A percentile compares a stretch with the other conserved stretches of the same genome.
phyloP scores from a whole-genome alignment of 2,113 vertebrate species.

The Nesoenas mayeri region DNA sequence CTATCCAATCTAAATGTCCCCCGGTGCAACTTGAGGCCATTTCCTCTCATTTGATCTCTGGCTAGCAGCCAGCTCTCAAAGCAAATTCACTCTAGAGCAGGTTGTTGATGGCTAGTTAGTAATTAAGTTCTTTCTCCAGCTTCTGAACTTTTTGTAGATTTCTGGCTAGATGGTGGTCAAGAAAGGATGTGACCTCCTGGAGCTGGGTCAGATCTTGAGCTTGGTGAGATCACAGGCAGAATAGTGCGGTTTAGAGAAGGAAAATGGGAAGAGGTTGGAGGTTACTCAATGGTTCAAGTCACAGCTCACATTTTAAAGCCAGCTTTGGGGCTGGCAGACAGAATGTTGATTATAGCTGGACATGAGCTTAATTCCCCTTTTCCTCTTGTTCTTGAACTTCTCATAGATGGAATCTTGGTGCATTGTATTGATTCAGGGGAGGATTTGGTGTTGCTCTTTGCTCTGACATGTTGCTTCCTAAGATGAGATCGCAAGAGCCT shows the following conservation, averaged over 20 bases:
- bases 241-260: neutral
- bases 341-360: neutral
- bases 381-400: neutral
- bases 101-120: neutral
- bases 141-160: neutral
- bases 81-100: neutral
- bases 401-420: neutral
- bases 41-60: neutral
- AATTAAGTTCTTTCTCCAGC: neutral
- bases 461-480: neutral
- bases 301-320: accelerated
- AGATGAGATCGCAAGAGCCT: neutral
- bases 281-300: neutral
- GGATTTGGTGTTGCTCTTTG: neutral
- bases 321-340: neutral
- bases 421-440: neutral
- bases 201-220: neutral
- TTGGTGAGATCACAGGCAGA: neutral
- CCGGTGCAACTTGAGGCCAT: too few species aligned
- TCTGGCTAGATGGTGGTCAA: neutral
- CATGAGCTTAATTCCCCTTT: neutral
- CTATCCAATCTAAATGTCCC: too few species aligned
- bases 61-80: neutral
- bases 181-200: neutral
- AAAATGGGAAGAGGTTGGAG: neutral